phyloP scores from a whole-genome alignment of 2,888 invertebrate genomes.

The Neoitamus cyanurus region DNA sequence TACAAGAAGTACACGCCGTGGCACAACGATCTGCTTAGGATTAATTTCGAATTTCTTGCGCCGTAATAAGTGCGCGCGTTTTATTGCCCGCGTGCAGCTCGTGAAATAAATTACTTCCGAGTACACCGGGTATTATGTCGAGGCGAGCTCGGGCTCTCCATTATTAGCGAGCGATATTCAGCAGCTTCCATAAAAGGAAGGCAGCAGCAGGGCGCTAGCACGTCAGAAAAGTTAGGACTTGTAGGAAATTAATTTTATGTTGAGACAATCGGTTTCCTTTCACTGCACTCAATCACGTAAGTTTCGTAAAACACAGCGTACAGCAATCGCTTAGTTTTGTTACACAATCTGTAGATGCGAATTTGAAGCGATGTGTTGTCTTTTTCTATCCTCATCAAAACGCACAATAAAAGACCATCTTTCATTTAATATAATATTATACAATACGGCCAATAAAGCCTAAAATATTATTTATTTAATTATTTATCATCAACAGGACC shows the following conservation, averaged over 20 bases:
- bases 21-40: neutral
- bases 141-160: neutral
- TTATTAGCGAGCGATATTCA: neutral
- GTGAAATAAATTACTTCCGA: conserved; percentile 27
- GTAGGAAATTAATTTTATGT: neutral
- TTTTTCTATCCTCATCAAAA: no score
- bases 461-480: no score
- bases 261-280: neutral
- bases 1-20: neutral
- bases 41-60: conserved; percentile 12
- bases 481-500: no score
- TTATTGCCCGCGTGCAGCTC: conserved; percentile 33
- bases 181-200: neutral
- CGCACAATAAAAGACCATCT: no score
- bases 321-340: no score
- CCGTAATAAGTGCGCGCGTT: neutral
- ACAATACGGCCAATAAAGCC: no score
- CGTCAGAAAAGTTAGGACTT: neutral
- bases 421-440: no score
- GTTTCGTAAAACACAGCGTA: no score
- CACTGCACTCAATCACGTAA: no score
- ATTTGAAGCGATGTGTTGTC: no score
- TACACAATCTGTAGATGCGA: no score
- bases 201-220: neutral
- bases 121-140: neutral